These are phyloP conservation scores for Nannoperca australis DNA, from an alignment of 2,797 vertebrate genomes.

Conservation along the genomic window DNA sequence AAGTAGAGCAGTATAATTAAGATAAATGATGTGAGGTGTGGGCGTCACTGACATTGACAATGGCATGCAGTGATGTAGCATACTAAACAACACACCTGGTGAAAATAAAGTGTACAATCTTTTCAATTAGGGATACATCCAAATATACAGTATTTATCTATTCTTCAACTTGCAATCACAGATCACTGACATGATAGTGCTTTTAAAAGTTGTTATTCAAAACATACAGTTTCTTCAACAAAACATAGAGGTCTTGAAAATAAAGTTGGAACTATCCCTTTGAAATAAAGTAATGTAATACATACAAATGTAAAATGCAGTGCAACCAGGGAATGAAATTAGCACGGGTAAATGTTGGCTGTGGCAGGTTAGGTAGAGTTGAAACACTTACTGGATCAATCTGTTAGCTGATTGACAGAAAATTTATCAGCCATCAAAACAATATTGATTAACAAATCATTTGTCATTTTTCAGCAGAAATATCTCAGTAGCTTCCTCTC, in stretches of 20 bases:
- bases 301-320: neutral
- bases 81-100: neutral
- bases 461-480: neutral
- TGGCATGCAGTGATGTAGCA: neutral
- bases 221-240: neutral
- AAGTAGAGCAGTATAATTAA: conserved; percentile 12
- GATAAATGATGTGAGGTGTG: neutral
- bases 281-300: neutral
- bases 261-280: neutral
- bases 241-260: neutral
- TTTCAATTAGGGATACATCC: neutral
- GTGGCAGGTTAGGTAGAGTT: neutral
- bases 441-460: neutral
- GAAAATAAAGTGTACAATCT: neutral
- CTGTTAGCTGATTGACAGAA: neutral
- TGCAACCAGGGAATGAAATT: neutral
- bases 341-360: no score
- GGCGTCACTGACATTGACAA: neutral
- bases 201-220: conserved; percentile 7
- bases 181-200: neutral
- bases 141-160: neutral
- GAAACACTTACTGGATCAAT: neutral
- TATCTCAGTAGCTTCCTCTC: no score
- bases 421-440: no score
- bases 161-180: neutral